A percentile compares a stretch with the other conserved stretches of the same genome.
Evolutionary conservation across 2,888 invertebrate genomes (phyloP).

Genomic region (Lacanobia oleracea): DNA sequence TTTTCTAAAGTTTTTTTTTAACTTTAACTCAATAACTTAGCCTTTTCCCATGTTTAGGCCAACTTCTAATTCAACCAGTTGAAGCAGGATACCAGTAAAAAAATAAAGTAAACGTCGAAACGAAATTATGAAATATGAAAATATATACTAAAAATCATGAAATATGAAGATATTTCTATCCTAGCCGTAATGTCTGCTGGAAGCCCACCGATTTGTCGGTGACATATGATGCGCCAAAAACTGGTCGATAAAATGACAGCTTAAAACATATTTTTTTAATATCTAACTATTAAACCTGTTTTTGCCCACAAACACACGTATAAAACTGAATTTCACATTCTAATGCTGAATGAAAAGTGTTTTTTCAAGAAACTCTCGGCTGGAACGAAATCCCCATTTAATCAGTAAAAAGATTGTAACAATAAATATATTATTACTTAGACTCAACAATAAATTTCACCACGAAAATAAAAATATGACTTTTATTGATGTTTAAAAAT

Average conservation of each 20-base stretch:
- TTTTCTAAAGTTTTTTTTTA: too few relatives aligned
- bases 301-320: neutral
- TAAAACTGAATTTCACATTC: conserved; percentile 2
- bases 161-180: neutral
- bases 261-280: neutral
- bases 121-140: neutral
- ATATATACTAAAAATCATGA: neutral
- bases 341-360: conserved; percentile 16
- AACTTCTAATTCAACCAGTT: too few relatives aligned
- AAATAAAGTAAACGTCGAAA: neutral
- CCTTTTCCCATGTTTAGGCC: too few relatives aligned
- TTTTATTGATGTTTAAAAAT: conserved; percentile 21
- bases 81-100: too few relatives aligned
- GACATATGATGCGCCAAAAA: neutral
- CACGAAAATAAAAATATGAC: conserved; percentile 28
- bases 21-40: too few relatives aligned
- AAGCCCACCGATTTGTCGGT: neutral
- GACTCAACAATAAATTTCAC: conserved; percentile 3
- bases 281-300: neutral
- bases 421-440: neutral
- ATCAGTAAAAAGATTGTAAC: neutral
- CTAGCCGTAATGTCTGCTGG: neutral
- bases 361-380: conserved; percentile 16
- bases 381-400: conserved; percentile 1
- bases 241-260: neutral